Evolutionary conservation across 2,888 invertebrate species (phyloP).

Genomic region (Pseudoips prasinana): DNA sequence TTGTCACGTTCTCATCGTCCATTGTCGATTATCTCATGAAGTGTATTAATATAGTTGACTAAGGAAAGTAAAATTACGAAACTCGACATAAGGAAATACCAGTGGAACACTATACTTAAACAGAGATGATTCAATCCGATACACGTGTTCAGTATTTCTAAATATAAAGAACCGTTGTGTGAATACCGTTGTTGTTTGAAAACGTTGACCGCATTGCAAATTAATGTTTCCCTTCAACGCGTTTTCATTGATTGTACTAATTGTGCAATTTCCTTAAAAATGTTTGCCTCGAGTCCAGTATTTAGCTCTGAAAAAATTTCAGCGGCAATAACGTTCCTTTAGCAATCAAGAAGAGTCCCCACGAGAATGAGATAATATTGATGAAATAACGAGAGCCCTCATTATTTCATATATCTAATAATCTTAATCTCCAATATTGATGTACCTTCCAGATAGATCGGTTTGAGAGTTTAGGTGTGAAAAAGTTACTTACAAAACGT

Average conservation of each 20-base stretch:
- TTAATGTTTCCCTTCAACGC: conserved; percentile 51
- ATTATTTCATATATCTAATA: too few relatives aligned
- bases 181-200: conserved; percentile 60
- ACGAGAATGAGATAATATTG: too few relatives aligned
- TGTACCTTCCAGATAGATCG: too few relatives aligned
- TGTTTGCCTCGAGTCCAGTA: not conserved
- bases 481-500: too few relatives aligned
- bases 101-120: conserved; percentile 45
- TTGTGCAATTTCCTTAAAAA: conserved; percentile 40
- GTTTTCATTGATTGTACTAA: conserved; percentile 36
- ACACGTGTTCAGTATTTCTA: conserved; percentile 65
- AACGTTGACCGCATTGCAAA: conserved; percentile 61
- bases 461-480: too few relatives aligned
- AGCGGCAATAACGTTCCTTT: too few relatives aligned
- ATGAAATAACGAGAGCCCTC: too few relatives aligned
- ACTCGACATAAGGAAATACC: conserved; percentile 52
- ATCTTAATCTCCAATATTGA: too few relatives aligned
- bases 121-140: conserved; percentile 63
- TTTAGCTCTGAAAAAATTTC: not conserved
- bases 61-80: conserved; percentile 53
- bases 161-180: conserved; percentile 71
- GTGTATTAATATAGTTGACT: conserved; percentile 13
- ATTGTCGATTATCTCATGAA: not conserved
- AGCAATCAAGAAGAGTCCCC: too few relatives aligned
- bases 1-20: too few relatives aligned